phyloP scores from a whole-genome alignment of 2,888 invertebrate species.

The Cloeon dipterum region DNA sequence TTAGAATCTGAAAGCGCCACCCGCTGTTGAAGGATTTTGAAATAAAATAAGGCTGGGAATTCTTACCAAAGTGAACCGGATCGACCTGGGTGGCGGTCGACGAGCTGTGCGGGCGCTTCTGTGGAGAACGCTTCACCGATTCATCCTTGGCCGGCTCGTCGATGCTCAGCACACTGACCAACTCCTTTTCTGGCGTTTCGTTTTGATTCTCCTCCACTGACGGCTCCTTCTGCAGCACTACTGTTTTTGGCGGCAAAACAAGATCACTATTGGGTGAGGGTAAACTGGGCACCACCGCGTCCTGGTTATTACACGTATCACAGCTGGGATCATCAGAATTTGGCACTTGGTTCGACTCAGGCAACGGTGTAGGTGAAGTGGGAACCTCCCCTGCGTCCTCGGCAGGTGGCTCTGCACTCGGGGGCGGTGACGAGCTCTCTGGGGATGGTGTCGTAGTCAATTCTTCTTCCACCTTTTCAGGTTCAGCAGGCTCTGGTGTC shows the following conservation, averaged over 20 bases:
- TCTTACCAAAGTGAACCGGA: constrained; percentile 55
- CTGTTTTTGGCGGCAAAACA: neutral
- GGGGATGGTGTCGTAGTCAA: constrained; percentile 2
- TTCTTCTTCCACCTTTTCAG: neutral
- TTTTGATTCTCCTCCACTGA: neutral
- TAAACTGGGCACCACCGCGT: neutral
- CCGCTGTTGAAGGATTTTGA: too few relatives aligned
- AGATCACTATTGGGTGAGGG: neutral
- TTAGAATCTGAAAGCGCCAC: constrained; percentile 23
- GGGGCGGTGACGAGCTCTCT: neutral
- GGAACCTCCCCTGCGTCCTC: neutral
- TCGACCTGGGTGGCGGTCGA: constrained; percentile 67
- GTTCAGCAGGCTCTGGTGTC: neutral
- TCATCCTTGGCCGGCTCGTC: constrained; percentile 17
- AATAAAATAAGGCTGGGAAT: neutral
- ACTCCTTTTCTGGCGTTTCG: neutral
- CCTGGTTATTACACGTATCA: constrained; percentile 4
- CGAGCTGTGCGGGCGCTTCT: constrained; percentile 51
- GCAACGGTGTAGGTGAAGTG: too few relatives aligned
- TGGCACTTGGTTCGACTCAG: constrained; percentile 7
- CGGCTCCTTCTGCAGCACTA: neutral
- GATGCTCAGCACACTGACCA: neutral
- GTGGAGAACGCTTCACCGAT: constrained; percentile 26
- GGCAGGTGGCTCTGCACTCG: neutral
- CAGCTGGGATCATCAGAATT: constrained; percentile 5